phyloP scores from a whole-genome alignment of 2,113 vertebrate species.

The Salvelinus alpinus region DNA sequence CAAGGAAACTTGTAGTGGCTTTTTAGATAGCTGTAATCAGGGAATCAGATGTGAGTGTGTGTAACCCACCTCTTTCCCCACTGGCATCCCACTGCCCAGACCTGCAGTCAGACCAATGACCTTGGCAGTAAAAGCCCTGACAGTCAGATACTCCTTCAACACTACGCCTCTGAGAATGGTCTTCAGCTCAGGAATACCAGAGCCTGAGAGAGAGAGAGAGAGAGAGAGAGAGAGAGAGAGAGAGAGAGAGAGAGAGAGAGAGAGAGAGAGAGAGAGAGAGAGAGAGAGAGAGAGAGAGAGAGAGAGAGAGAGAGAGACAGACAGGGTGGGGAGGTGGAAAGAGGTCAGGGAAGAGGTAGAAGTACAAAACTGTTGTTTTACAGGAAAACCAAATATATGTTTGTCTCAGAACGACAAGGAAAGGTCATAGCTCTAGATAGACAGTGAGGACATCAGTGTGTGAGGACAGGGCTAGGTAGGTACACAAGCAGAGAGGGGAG shows the following conservation, averaged over 20 bases:
- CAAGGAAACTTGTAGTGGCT: not conserved
- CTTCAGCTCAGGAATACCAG: conserved; percentile 93
- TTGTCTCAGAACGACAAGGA: too few species aligned
- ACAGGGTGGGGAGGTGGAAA: too few species aligned
- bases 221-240: not conserved
- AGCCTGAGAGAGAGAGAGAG: conserved; percentile 67
- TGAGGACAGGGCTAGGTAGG: not conserved
- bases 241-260: not conserved
- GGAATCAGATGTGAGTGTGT: not conserved
- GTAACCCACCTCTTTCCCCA: conserved; percentile 89
- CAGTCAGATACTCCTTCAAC: conserved; percentile 90
- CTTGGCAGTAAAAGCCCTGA: conserved; percentile 91
- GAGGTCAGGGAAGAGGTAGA: too few species aligned
- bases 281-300: too few species aligned
- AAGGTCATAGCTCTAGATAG: too few species aligned
- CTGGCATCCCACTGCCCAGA: conserved; percentile 91
- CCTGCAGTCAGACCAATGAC: conserved; percentile 88
- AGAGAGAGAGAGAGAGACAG: too few species aligned
- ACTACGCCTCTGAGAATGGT: conserved; percentile 93
- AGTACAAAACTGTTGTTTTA: too few species aligned
- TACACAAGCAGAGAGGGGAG: too few species aligned
- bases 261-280: not conserved
- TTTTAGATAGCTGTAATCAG: not conserved
- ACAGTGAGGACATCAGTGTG: not conserved
- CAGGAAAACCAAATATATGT: not conserved